phyloP scores from a whole-genome alignment of 2,797 vertebrate genomes.

The Stomatorhinus walkeri region DNA sequence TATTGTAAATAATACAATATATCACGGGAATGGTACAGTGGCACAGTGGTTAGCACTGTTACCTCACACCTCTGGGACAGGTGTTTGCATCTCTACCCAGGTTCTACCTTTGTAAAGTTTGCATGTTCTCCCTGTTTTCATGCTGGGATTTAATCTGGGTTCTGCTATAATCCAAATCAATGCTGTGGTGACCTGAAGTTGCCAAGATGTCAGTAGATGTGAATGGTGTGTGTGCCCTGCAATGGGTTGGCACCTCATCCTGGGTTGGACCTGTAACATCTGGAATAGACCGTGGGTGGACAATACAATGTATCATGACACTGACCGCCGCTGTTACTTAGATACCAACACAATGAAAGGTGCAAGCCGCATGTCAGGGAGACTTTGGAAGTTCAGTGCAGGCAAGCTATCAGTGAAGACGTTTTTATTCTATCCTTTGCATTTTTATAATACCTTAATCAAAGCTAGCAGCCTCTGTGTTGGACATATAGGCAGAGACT shows the following conservation, averaged over 20 bases:
- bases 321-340: background rate
- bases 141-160: background rate
- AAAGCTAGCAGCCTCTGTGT: background rate
- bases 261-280: background rate
- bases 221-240: background rate
- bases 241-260: background rate
- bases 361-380: background rate
- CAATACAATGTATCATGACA: background rate
- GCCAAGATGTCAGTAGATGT: background rate
- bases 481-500: background rate
- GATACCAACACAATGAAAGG: background rate
- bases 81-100: background rate
- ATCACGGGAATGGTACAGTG: background rate
- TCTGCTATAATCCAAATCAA: background rate
- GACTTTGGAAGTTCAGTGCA: background rate
- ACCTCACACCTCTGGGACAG: background rate
- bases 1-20: background rate
- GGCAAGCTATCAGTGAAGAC: background rate
- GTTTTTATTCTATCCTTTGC: background rate
- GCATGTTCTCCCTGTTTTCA: background rate
- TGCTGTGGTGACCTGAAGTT: background rate
- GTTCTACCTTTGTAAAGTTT: background rate
- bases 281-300: background rate
- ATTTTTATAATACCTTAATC: background rate
- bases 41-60: background rate